Base-by-base conservation (phyloP, 1,140 invertebrate genomes). In the Centruroides vittatus region DNA sequence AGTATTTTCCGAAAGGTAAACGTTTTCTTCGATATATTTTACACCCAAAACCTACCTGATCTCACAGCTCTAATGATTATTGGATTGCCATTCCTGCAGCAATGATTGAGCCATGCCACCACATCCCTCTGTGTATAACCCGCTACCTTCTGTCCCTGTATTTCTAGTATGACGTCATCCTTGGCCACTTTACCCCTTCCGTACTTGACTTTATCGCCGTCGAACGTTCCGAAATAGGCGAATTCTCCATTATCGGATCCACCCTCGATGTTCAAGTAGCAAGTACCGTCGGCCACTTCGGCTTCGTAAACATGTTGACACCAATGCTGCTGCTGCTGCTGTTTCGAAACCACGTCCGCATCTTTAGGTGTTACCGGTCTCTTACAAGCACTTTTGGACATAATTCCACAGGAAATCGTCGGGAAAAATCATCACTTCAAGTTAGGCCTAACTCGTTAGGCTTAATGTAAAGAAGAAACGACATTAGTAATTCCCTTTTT, bases 141-240 rank as follows among this genome's bases (percentile, higher is more conserved):
- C 58, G 80, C 78, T 61, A 84, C 78, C 72, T 80, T 80, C 68
- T 82, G 79, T 48, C 79, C 81, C 70, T 84, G 80, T 56, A 84
- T 75, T 67, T 84, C 81, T 56, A 84, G 65, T 55, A 84, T 70
- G 55, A 84, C 73, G 69, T 82, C 80, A 4, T 76, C 79, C 58
- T 71, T 65, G 54, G 73, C 68, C 52, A 78, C 62, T n/a, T 54
- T 35, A 35, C 58, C 61, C 53, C 41, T 12, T 35, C 55, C 23
- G 51, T 78, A 78, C 60, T 70, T 73, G 55, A 78, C 72, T 65
- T 73, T 73, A 58, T 72, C 70, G 59, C 74, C 70, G 47, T 72
- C 65, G 9, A 78, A 63, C 7, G 74, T 70, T 53, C 74, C 76
- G 46, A 81, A 63, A 67, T 73, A 78, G 36, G 78, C 75, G 70